Conservation (phyloP, 2,797 vertebrate species). For the Cottoperca gobio region DNA sequence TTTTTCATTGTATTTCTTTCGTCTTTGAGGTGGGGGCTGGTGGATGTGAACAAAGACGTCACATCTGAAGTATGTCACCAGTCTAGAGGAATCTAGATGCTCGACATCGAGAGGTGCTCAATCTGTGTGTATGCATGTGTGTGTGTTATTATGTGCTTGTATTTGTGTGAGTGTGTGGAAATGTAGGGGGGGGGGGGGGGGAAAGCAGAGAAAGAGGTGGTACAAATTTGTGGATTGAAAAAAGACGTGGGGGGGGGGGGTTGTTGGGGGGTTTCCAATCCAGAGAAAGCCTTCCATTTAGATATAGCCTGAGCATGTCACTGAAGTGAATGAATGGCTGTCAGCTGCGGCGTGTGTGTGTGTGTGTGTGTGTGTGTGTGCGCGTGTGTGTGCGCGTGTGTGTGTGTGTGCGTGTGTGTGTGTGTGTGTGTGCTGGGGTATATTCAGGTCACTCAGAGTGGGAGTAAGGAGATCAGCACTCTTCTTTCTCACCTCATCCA, state of each 20-base stretch:
- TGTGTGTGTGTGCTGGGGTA: slow-evolving; percentile 37
- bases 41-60: slow-evolving; percentile 17
- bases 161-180: not conserved
- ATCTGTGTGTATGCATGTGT: not conserved
- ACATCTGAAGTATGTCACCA: slow-evolving; percentile 37
- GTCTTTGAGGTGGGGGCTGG: not conserved
- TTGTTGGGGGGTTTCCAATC: slow-evolving; percentile 39
- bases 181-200: not conserved
- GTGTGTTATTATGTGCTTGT: not conserved
- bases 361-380: slow-evolving; percentile 29
- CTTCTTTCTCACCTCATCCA: slow-evolving; percentile 78
- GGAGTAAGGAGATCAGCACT: slow-evolving; percentile 71
- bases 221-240: slow-evolving; percentile 8
- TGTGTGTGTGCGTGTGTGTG: slow-evolving; percentile 1
- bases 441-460: slow-evolving; percentile 65
- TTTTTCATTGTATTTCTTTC: slow-evolving; percentile 23
- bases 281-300: slow-evolving; percentile 74
- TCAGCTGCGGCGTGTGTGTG: slow-evolving; percentile 68
- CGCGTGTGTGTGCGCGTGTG: slow-evolving; percentile 22
- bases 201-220: too few relatives aligned
- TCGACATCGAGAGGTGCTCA: not conserved
- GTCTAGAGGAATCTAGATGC: slow-evolving; percentile 1
- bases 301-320: slow-evolving; percentile 72
- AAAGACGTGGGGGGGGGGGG: not conserved
- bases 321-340: slow-evolving; percentile 73